Conservation (phyloP, 2,888 invertebrate genomes). For the Drosophila subsilvestris region DNA sequence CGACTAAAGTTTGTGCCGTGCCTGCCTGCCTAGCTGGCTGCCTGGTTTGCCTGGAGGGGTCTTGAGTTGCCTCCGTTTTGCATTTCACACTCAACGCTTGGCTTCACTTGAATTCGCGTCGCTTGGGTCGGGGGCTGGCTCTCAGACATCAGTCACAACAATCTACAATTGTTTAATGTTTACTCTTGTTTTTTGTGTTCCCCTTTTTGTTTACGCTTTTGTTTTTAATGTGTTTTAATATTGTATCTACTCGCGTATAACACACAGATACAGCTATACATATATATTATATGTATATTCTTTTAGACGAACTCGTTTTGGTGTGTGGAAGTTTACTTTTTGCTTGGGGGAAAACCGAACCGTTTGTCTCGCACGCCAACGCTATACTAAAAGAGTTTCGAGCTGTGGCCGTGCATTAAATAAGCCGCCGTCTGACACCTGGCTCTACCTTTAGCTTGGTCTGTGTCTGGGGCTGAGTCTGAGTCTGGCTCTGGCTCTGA, state of each 20-base stretch:
- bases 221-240: constrained; percentile 39
- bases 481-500: constrained; percentile 59
- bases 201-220: constrained; percentile 55
- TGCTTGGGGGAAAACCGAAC: constrained; percentile 63
- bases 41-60: constrained; percentile 2
- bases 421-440: constrained; percentile 72
- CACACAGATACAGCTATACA: constrained; percentile 42
- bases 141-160: constrained; percentile 69
- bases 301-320: constrained; percentile 46
- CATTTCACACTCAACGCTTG: constrained; percentile 75
- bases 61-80: constrained; percentile 57
- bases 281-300: constrained; percentile 27
- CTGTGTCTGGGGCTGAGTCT: constrained; percentile 64
- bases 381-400: constrained; percentile 83
- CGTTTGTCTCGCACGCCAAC: constrained; percentile 82
- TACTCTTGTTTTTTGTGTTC: constrained; percentile 33
- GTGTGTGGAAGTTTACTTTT: constrained; percentile 55
- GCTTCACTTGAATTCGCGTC: constrained; percentile 66
- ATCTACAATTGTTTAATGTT: constrained; percentile 54
- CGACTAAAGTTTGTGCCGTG: constrained; percentile 16
- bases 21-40: constrained; percentile 8
- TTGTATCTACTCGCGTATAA: constrained; percentile 60
- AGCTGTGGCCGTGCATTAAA: constrained; percentile 75
- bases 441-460: constrained; percentile 58
- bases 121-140: constrained; percentile 35